phyloP scores from a whole-genome alignment of 2,797 vertebrate species.

The Tauraco hartlaubi region DNA sequence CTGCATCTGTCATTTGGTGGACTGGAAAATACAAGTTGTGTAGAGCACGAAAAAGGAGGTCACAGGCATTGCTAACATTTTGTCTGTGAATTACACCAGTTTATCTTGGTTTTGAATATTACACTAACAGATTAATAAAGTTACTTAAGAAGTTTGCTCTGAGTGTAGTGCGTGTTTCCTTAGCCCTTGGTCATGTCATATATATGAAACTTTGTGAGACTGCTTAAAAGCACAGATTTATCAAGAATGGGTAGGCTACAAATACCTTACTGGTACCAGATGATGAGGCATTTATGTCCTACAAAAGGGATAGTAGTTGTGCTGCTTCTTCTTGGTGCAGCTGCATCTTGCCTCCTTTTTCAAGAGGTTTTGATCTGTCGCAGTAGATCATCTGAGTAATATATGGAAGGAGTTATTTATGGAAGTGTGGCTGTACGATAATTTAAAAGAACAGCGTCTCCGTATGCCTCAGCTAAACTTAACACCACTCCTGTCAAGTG shows the following conservation, averaged over 20 bases:
- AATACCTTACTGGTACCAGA: background rate
- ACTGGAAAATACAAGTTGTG: background rate
- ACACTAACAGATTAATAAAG: background rate
- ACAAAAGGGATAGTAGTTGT: background rate
- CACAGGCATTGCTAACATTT: background rate
- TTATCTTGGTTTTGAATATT: background rate
- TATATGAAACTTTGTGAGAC: background rate
- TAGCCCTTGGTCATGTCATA: background rate
- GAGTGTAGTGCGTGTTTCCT: background rate
- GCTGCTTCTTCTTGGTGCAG: background rate
- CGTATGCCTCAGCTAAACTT: background rate
- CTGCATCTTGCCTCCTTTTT: background rate
- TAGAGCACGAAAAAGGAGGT: background rate
- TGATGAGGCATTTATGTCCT: background rate
- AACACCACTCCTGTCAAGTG: background rate
- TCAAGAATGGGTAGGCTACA: background rate
- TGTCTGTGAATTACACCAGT: background rate
- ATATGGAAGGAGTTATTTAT: background rate
- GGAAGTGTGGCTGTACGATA: background rate
- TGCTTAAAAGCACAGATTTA: background rate
- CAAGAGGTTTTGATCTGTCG: background rate
- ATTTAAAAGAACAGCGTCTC: background rate
- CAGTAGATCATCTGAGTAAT: background rate
- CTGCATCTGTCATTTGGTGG: background rate
- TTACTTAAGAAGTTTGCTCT: background rate